Evolutionary conservation across 2,113 vertebrate genomes (phyloP).

Genomic region (Daboia siamensis): DNA sequence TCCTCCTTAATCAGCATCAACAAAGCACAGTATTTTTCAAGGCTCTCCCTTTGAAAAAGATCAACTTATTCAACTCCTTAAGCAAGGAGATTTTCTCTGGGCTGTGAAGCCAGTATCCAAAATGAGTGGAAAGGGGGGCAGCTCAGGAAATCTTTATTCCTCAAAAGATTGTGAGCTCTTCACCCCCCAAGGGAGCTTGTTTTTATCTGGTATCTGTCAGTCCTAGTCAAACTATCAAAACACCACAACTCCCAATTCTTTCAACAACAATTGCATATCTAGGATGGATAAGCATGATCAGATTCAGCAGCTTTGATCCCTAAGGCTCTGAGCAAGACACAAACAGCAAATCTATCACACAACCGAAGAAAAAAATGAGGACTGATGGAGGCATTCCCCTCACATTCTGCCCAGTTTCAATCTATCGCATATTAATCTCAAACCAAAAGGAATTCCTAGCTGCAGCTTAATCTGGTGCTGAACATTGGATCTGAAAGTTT

Average conservation of each 20-base stretch:
- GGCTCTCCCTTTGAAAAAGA: background rate
- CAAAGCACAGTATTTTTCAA: background rate
- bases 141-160: background rate
- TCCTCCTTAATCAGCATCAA: background rate
- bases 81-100: background rate
- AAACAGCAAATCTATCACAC: background rate
- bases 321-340: background rate
- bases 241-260: slow-evolving; percentile 3
- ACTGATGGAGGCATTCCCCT: too few species aligned
- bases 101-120: background rate
- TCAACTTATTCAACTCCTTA: background rate
- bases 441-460: background rate
- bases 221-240: background rate
- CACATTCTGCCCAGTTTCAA: background rate
- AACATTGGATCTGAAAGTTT: background rate
- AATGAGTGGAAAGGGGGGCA: background rate
- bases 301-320: background rate
- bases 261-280: background rate
- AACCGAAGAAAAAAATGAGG: background rate
- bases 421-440: background rate
- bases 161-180: background rate
- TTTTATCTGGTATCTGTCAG: slow-evolving; percentile 9
- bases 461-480: background rate
- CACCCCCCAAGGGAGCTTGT: background rate
- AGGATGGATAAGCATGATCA: slow-evolving; percentile 1